Evolutionary conservation across 2,888 invertebrate species (phyloP).

Genomic region (Cloeon dipterum): DNA sequence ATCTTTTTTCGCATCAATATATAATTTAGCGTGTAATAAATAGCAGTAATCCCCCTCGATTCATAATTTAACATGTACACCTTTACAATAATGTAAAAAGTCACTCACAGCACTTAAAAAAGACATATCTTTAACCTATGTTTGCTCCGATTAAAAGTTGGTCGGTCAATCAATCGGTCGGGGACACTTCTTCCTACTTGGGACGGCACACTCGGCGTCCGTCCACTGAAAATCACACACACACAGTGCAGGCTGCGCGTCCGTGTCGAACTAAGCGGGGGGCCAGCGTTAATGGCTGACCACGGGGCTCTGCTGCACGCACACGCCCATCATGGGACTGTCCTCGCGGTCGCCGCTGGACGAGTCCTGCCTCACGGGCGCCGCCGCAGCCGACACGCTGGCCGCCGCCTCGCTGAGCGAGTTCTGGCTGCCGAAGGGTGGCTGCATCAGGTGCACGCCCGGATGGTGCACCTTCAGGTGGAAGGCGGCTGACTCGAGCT

Average conservation of each 20-base stretch:
- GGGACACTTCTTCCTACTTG: not conserved
- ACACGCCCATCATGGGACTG: conserved; percentile 70
- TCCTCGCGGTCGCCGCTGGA: conserved; percentile 32
- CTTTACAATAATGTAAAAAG: not conserved
- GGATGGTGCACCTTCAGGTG: conserved; percentile 2
- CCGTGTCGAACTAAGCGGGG: conserved; percentile 4
- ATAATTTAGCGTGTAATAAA: too few relatives aligned
- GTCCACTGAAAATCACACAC: conserved; percentile 1
- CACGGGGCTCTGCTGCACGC: conserved; percentile 80
- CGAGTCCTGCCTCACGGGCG: conserved; percentile 15
- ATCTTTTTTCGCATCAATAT: too few relatives aligned
- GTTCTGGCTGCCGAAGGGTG: conserved; percentile 3
- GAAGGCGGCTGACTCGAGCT: conserved; percentile 13
- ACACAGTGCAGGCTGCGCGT: conserved; percentile 2
- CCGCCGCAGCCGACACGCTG: conserved; percentile 15
- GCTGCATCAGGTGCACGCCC: conserved; percentile 4
- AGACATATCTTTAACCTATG: conserved; percentile 1
- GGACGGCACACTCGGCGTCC: not conserved
- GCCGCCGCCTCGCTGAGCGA: conserved; percentile 4
- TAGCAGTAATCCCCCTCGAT: too few relatives aligned
- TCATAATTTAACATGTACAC: not conserved
- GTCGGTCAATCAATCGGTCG: not conserved
- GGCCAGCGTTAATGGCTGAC: conserved; percentile 48
- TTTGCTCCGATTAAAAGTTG: conserved; percentile 1
- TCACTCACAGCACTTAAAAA: conserved; percentile 2